Conservation (phyloP, 1,140 invertebrate genomes). For the Tachypleus tridentatus region DNA sequence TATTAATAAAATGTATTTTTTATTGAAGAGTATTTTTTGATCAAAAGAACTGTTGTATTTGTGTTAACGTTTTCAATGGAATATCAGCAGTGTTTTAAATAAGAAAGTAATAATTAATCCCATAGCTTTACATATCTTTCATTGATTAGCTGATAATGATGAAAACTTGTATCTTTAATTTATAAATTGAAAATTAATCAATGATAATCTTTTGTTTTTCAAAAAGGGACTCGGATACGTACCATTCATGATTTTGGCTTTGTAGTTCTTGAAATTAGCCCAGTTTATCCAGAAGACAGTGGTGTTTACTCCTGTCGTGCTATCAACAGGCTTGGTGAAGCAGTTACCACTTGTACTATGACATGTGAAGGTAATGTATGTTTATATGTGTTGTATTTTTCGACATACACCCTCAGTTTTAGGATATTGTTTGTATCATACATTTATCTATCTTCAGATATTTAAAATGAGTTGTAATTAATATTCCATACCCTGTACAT, state of each 20-base stretch:
- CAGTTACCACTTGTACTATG: slow-evolving; percentile 78
- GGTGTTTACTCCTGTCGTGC: slow-evolving; percentile 88
- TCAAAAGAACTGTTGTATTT: no score
- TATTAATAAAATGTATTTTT: no score
- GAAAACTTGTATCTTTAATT: not conserved
- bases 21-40: no score
- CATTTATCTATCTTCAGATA: slow-evolving; percentile 70
- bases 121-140: no score
- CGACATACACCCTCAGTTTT: slow-evolving; percentile 42
- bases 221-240: slow-evolving; percentile 68
- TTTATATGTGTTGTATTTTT: slow-evolving; percentile 62
- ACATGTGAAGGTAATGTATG: slow-evolving; percentile 61
- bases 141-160: no score
- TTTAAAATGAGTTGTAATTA: slow-evolving; percentile 66
- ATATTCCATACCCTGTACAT: slow-evolving; percentile 63
- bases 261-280: slow-evolving; percentile 82
- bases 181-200: slow-evolving; percentile 11
- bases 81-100: no score
- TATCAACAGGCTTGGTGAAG: slow-evolving; percentile 66
- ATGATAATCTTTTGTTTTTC: slow-evolving; percentile 31
- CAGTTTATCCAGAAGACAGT: slow-evolving; percentile 87
- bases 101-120: no score
- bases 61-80: no score
- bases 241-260: slow-evolving; percentile 94
- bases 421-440: slow-evolving; percentile 70